Evolutionary conservation across 2,797 vertebrate species (phyloP).

Genomic region (Phrynocephalus guinanensis): DNA sequence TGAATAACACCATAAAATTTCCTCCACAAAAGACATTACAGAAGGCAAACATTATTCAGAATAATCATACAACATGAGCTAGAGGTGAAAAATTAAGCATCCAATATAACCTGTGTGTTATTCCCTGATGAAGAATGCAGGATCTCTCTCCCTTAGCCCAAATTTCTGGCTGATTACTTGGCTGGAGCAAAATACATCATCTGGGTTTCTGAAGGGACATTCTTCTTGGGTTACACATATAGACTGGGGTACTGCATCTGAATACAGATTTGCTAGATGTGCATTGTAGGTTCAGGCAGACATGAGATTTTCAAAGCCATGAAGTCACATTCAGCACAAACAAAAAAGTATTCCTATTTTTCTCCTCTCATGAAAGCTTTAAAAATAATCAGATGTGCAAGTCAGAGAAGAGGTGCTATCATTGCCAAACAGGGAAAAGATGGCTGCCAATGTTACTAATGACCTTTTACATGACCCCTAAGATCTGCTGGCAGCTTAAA

Average conservation of each 20-base stretch:
- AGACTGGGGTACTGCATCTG: conserved; percentile 14
- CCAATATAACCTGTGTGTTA: conserved; percentile 20
- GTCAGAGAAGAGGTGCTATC: too few relatives aligned
- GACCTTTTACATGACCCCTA: too few relatives aligned
- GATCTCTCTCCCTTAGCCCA: background rate
- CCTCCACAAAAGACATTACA: conserved; percentile 36
- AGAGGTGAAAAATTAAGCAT: conserved; percentile 38
- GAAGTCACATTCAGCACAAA: background rate
- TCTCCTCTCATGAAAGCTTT: too few relatives aligned
- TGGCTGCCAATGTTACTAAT: too few relatives aligned
- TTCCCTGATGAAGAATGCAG: background rate
- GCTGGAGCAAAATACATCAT: conserved; percentile 5
- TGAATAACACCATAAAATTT: background rate
- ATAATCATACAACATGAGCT: conserved; percentile 35
- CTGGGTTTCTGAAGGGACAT: conserved; percentile 33
- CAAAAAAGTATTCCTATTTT: too few relatives aligned
- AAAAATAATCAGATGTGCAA: too few relatives aligned
- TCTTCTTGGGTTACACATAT: conserved; percentile 33
- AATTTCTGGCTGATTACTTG: conserved; percentile 36
- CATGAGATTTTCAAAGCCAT: background rate
- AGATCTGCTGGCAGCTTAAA: too few relatives aligned
- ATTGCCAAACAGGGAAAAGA: too few relatives aligned
- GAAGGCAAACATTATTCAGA: conserved; percentile 22
- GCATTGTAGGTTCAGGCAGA: background rate
- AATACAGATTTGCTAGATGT: conserved; percentile 48